phyloP scores from a whole-genome alignment of 1,140 invertebrate genomes.

The Tribolium madens region DNA sequence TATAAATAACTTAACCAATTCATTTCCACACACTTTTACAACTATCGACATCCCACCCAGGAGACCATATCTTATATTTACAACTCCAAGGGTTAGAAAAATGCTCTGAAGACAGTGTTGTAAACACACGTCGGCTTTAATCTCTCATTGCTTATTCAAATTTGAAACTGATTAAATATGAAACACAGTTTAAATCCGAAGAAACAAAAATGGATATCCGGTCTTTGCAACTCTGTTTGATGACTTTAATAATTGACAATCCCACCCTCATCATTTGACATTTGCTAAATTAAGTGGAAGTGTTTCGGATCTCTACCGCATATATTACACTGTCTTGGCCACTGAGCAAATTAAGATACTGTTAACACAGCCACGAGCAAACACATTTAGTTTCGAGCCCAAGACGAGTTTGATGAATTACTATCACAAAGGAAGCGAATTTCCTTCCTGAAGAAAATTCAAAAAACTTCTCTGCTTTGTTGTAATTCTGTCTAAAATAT shows the following conservation, averaged over 20 bases:
- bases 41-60: not conserved
- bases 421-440: not conserved
- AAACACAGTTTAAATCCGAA: not conserved
- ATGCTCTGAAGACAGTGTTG: too few relatives aligned
- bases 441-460: too few relatives aligned
- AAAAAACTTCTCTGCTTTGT: too few relatives aligned
- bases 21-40: conserved; percentile 13
- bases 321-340: conserved; percentile 2
- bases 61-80: conserved; percentile 11
- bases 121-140: not conserved
- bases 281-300: conserved; percentile 19
- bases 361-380: conserved; percentile 4
- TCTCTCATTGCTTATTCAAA: not conserved
- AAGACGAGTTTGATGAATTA: not conserved
- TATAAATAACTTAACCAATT: not conserved
- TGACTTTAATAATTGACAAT: conserved; percentile 13
- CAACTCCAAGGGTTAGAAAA: not conserved
- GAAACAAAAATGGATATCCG: conserved; percentile 10
- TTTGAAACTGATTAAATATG: conserved; percentile 4
- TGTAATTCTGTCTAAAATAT: not conserved
- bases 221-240: not conserved
- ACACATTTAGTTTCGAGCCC: not conserved
- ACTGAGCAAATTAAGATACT: conserved; percentile 32
- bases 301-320: conserved; percentile 3
- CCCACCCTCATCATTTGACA: conserved; percentile 16